These are phyloP conservation scores for Delichon dasypus DNA, from an alignment of 2,797 vertebrate species.

Conservation along the genomic window DNA sequence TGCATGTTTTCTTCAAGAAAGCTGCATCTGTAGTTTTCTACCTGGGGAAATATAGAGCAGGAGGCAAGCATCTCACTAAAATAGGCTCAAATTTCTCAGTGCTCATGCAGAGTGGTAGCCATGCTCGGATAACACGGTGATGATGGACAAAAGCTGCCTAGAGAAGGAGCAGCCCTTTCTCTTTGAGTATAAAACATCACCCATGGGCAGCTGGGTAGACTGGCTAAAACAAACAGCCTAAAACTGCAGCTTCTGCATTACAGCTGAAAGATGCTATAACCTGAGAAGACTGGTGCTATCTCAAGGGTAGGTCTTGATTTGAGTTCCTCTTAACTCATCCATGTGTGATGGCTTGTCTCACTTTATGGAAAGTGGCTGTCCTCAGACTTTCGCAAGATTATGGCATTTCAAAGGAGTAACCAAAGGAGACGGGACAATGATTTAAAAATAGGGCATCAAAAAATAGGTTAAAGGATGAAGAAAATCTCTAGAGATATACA, in stretches of 20 bases:
- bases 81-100: not conserved
- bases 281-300: not conserved
- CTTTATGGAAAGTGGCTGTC: not conserved
- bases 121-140: not conserved
- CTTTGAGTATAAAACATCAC: not conserved
- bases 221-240: not conserved
- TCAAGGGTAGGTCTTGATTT: not conserved
- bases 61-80: not conserved
- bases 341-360: rapidly evolving
- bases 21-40: not conserved
- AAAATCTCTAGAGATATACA: not conserved
- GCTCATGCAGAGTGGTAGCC: not conserved
- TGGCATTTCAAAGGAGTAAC: not conserved
- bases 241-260: not conserved
- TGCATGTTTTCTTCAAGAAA: not conserved
- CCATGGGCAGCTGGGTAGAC: not conserved
- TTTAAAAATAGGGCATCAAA: not conserved
- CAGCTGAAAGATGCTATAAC: not conserved
- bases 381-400: not conserved
- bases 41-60: not conserved
- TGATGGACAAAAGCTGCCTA: not conserved
- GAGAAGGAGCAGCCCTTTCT: not conserved
- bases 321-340: not conserved
- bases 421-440: not conserved
- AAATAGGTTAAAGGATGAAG: not conserved